These are phyloP conservation scores for Dryobates pubescens DNA, from an alignment of 2,797 vertebrate species.

Conservation along the genomic window DNA sequence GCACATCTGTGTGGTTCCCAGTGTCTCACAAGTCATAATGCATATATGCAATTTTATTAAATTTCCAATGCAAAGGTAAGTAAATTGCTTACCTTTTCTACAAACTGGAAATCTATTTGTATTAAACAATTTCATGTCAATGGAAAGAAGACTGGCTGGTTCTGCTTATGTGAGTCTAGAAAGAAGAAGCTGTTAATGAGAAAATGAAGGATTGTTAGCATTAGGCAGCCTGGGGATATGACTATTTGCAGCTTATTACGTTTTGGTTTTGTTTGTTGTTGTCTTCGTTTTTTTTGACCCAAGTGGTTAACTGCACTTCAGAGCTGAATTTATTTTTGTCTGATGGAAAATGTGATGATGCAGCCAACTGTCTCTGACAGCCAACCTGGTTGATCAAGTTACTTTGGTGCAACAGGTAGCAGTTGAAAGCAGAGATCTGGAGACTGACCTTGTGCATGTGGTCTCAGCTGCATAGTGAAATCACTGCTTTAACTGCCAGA, in stretches of 20 bases:
- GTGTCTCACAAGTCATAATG: accelerated
- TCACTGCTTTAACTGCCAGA: neutral
- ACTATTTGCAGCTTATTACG: neutral
- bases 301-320: neutral
- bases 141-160: neutral
- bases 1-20: neutral
- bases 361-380: neutral
- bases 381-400: neutral
- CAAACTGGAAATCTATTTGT: neutral
- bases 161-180: neutral
- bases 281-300: neutral
- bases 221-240: neutral
- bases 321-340: neutral
- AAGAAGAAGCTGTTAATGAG: neutral
- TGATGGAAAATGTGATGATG: neutral
- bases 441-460: neutral
- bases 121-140: neutral
- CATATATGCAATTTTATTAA: neutral
- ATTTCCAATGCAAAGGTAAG: neutral
- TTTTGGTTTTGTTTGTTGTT: too few species aligned
- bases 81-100: neutral
- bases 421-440: neutral
- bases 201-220: neutral
- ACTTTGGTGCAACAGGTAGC: neutral
- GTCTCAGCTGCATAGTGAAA: neutral